Conservation (phyloP, 2,113 vertebrate genomes). For the Megalops atlanticus region DNA sequence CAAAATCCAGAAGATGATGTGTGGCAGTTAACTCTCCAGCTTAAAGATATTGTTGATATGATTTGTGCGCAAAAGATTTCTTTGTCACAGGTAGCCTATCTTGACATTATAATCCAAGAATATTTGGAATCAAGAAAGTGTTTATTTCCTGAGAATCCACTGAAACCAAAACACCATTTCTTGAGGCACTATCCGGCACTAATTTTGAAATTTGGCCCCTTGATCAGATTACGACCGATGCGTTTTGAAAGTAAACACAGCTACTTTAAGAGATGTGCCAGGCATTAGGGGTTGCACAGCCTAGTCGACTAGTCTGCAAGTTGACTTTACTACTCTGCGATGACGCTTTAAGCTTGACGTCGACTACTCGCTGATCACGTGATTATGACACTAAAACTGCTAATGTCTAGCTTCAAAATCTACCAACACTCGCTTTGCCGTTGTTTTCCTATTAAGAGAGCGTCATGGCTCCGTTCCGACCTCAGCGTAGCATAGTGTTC, state of each 20-base stretch:
- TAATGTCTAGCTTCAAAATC: too few relatives aligned
- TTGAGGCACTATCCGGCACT: conserved; percentile 40
- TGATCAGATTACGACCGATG: conserved; percentile 44
- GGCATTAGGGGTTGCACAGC: too few relatives aligned
- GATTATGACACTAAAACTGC: too few relatives aligned
- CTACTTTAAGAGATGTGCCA: conserved; percentile 47
- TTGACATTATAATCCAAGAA: conserved; percentile 47
- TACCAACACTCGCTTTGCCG: too few relatives aligned
- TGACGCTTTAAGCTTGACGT: too few relatives aligned
- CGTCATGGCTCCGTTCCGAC: too few relatives aligned
- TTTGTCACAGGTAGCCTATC: conserved; percentile 36
- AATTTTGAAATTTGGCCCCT: conserved; percentile 43
- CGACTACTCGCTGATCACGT: too few relatives aligned
- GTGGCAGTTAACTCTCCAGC: conserved; percentile 40
- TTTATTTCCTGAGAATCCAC: conserved; percentile 26
- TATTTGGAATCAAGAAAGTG: conserved; percentile 47
- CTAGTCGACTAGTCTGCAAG: too few relatives aligned
- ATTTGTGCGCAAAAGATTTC: conserved; percentile 46
- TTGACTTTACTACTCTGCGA: too few relatives aligned
- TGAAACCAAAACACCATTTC: conserved; percentile 40
- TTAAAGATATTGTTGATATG: conserved; percentile 42
- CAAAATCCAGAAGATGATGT: conserved; percentile 39
- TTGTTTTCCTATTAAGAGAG: too few relatives aligned
- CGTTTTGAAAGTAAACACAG: conserved; percentile 44
- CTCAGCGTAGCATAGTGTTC: too few relatives aligned